Evolutionary conservation across 2,113 vertebrate genomes (phyloP).

Genomic region (Nannospalax galili): DNA sequence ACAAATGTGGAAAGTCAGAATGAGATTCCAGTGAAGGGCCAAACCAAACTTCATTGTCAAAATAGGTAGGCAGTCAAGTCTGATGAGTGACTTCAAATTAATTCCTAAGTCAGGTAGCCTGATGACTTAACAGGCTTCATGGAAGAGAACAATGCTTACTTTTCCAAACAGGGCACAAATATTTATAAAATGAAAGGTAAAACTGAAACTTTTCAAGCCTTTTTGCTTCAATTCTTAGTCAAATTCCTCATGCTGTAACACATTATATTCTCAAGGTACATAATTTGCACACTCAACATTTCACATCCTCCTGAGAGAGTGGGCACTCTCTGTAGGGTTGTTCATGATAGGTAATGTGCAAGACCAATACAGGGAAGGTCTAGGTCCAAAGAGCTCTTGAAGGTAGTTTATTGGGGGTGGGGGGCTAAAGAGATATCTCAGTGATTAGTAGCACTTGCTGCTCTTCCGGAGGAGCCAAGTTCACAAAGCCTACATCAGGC

Average conservation of each 20-base stretch:
- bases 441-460: too few species aligned
- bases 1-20: not conserved
- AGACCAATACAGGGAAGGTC: not conserved
- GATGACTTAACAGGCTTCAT: not conserved
- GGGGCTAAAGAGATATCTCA: too few species aligned
- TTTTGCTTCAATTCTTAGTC: not conserved
- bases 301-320: not conserved
- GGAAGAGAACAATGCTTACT: constrained; percentile 6
- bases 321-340: not conserved
- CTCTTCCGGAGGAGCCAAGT: too few species aligned
- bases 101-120: not conserved
- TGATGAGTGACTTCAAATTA: constrained; percentile 22
- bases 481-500: too few species aligned
- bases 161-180: constrained; percentile 23
- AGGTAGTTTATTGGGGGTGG: too few species aligned
- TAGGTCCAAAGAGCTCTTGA: too few species aligned
- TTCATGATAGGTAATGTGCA: not conserved
- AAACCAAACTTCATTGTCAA: not conserved
- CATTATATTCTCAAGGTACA: not conserved
- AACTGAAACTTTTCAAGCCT: not conserved
- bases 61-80: not conserved
- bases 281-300: not conserved
- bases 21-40: not conserved
- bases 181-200: not conserved
- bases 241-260: not conserved